Base-by-base conservation (phyloP, 2,888 invertebrate genomes). In the Caenorhabditis angaria region DNA sequence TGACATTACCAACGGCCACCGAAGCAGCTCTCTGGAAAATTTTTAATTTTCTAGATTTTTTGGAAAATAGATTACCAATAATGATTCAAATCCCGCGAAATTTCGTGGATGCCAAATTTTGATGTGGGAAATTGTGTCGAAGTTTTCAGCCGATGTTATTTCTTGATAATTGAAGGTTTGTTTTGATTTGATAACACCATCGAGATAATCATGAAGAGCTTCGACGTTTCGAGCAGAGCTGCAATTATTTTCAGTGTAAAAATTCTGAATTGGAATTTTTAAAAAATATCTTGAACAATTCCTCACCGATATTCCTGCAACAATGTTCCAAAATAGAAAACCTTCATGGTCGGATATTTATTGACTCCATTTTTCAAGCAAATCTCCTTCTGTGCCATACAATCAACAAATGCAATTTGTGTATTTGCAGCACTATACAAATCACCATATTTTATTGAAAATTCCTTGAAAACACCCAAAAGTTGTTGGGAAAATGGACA, bases 281-380 rank as follows among this genome's bases (percentile, higher is more conserved):
- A 50, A 50, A 48, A 32, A 32, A 32, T 5, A 32, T 32, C 10
- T 32, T 32, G 5, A 32, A 32, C 10, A 32, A 41, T 3, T 18
- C 3, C 41, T 18, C 0, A 50, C 24, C 24, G 58, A 55, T 65
- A 65, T 35, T 70, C 70, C 22, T 24, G 18, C 54, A 70, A 54
- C 58, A 62, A 35, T 29, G 57, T 14, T 27, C 70, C 70, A 29
- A 58, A 70, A 47, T 65, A 61, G 28, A 55, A 62, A 25, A 70
- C 65, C 25, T 65, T 70, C 70, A 65, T 65, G n/a, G 70, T 70
- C 50, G 70, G 70, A 53, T 50, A 99, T 90, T 41, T 41, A 2
- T 5, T 41, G 2, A 41, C 41, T 18, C 14, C 10, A 14, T 41
- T 41, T 14, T 41, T 41, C 41, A 18, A 3, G 18, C 41, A 41